Base-by-base conservation (phyloP, 1,140 invertebrate species). In the Dendrolimus punctatus region DNA sequence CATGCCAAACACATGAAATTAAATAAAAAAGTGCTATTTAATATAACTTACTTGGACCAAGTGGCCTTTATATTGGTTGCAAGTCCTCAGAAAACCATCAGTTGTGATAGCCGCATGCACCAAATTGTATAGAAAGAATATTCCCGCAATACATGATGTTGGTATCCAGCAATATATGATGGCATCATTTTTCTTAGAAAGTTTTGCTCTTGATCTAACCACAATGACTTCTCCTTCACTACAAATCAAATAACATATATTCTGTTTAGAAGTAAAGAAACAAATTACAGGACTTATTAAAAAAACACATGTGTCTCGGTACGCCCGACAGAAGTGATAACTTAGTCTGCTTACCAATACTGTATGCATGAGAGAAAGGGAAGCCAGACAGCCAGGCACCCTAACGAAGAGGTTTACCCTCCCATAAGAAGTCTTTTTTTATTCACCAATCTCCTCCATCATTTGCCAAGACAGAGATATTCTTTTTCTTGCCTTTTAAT, bases 61-160 rank as follows among this genome's bases (percentile, higher is more conserved):
- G 51, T 88, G 87, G 57, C 85, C 89, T 46, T 89, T 85, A 58
- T 92, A 93, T 58, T 93, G 89, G 2, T 89, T 88, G 71, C 92
- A 93, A 49, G 91, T 92, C 62, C 89, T 91, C 10, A 90, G 87
- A 58, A 90, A 93, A 4, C 92, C 92, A 74, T 91, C 90, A 0
- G 91, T 92, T 37, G 90, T 76, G 37, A 93, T 83, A 5, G 90
- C 73, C 1, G 91, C 89, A 68, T 92, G 90, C 2, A 89, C 79
- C 0, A 93, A 56, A 3, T 90, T 90, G 48, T 93, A 89, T 44
- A 92, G 75, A 36, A 83, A 85, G 60, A 93, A 86, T 1, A 92
- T 63, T 4, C 87, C 71, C 4, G 90, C 87, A 44, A 92, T 71
- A 40, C 89, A 88, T 5, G 87, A 86, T 4, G 88, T 76, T 5